Evolutionary conservation across 2,888 invertebrate genomes (phyloP).

Genomic region (Phania funesta): DNA sequence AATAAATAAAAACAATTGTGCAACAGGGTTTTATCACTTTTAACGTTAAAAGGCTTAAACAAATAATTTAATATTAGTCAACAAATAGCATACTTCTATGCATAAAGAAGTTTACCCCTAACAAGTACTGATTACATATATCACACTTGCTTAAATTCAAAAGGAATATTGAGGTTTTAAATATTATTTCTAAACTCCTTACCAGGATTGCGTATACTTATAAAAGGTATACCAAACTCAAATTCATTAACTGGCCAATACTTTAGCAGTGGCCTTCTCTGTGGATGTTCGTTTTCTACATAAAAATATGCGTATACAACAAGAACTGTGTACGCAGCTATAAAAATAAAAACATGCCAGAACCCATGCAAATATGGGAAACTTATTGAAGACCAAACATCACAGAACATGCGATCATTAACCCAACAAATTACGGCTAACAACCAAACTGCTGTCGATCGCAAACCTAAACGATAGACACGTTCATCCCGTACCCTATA

Average conservation of each 20-base stretch:
- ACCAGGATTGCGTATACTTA: slow-evolving; percentile 84
- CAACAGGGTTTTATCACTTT: slow-evolving; percentile 46
- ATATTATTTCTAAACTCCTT: slow-evolving; percentile 78
- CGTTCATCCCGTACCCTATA: slow-evolving; percentile 81
- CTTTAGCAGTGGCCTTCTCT: slow-evolving; percentile 85
- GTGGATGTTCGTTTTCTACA: slow-evolving; percentile 86
- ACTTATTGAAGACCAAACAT: slow-evolving; percentile 88
- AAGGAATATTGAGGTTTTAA: slow-evolving; percentile 45
- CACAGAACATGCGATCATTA: slow-evolving; percentile 89
- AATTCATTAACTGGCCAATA: slow-evolving; percentile 91
- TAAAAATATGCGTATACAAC: slow-evolving; percentile 91
- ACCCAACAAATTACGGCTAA: slow-evolving; percentile 89
- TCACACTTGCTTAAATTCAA: slow-evolving; percentile 22
- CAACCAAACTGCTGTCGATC: slow-evolving; percentile 85
- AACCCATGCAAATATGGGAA: slow-evolving; percentile 91
- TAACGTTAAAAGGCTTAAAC: slow-evolving; percentile 7
- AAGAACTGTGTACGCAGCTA: slow-evolving; percentile 88
- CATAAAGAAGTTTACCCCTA: background rate
- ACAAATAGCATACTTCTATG: slow-evolving; percentile 29
- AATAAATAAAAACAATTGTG: slow-evolving; percentile 34
- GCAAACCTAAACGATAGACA: slow-evolving; percentile 86
- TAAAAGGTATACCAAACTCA: slow-evolving; percentile 89
- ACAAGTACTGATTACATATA: slow-evolving; percentile 22
- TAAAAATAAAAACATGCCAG: slow-evolving; percentile 91
- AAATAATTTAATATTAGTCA: slow-evolving; percentile 10